Base-by-base conservation (phyloP, 2,888 invertebrate species). In the Caenorhabditis imperialis region DNA sequence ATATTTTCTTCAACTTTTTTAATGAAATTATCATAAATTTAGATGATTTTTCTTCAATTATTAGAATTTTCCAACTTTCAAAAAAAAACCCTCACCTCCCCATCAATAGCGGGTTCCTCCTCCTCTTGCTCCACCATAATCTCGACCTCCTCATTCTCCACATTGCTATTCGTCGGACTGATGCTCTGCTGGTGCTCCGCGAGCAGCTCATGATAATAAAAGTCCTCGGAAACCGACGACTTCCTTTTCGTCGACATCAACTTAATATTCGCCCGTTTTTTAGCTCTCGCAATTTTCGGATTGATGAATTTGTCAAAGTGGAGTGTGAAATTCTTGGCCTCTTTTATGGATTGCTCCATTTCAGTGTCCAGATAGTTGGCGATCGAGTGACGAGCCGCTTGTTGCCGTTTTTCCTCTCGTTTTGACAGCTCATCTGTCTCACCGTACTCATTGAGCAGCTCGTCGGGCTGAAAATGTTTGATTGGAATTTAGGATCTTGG, bases 121-220 rank as follows among this genome's bases (percentile, higher is more conserved):
- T 54, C 67, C 1, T 47, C 18, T 12, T 3, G 54, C 6, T 23
- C 12, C 3, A 51, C 61, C 6, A 16, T 7, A 0, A 51, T 38
- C 23, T 53, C 48, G 1, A 20, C 57, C 1, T 47, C 63, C 8
- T 37, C 69, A 58, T 69, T 69, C 12, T 69, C 69, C 14, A 40
- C 33, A 33, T 69, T 60, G 35, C 58, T 58, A 12, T 35, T 51
- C 18, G 58, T 45, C n/a, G 57, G 58, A 8, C 69, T 58, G 12
- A 27, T 30, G n/a, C n/a, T n/a, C n/a, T n/a, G n/a, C n/a, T n/a
- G n/a, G 22, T 44, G 44, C 20, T 69, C 69, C 6, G 35, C 27
- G 33, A 69, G 53, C 30, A 69, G 2, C 27, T 69, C 69, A 16
- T 60, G 69, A 53, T 58, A 69, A 23, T 42, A 69, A 23, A 69